phyloP scores from a whole-genome alignment of 2,888 invertebrate species.

The Strigamia crassipes region DNA sequence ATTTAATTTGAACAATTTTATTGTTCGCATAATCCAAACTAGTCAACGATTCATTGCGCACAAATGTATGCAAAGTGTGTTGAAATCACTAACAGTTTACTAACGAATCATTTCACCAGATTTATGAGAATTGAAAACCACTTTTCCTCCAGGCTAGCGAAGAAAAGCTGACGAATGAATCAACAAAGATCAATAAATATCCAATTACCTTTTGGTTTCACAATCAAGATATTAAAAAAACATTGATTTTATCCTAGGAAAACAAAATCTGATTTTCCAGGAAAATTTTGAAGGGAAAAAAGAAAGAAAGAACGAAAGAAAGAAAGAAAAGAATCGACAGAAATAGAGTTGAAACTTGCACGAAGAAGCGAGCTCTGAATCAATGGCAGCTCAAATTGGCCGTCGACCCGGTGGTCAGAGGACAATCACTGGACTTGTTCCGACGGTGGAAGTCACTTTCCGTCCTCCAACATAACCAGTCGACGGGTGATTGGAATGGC shows the following conservation, averaged over 20 bases:
- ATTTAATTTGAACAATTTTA: conserved; percentile 3
- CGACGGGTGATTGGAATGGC: conserved; percentile 30
- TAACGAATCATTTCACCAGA: background rate
- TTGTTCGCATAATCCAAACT: background rate
- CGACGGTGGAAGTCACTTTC: conserved; percentile 19
- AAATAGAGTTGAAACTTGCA: background rate
- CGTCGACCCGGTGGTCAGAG: conserved; percentile 16
- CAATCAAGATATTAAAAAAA: background rate
- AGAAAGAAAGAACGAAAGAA: background rate
- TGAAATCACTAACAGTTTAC: background rate
- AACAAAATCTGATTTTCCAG: background rate
- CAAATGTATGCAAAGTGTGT: background rate
- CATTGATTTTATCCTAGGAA: background rate
- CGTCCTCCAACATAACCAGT: conserved; percentile 27
- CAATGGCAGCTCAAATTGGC: conserved; percentile 30
- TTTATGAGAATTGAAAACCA: background rate
- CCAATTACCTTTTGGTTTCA: background rate
- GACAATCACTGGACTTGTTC: conserved; percentile 34
- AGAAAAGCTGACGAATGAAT: background rate
- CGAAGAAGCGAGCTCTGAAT: background rate
- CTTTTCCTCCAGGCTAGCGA: background rate
- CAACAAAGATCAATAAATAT: conserved; percentile 4
- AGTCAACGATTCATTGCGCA: too few species aligned
- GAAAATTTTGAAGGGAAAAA: background rate
- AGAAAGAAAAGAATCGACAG: background rate